Evolutionary conservation across 2,888 invertebrate species (phyloP).

Genomic region (Conomelus anceps): DNA sequence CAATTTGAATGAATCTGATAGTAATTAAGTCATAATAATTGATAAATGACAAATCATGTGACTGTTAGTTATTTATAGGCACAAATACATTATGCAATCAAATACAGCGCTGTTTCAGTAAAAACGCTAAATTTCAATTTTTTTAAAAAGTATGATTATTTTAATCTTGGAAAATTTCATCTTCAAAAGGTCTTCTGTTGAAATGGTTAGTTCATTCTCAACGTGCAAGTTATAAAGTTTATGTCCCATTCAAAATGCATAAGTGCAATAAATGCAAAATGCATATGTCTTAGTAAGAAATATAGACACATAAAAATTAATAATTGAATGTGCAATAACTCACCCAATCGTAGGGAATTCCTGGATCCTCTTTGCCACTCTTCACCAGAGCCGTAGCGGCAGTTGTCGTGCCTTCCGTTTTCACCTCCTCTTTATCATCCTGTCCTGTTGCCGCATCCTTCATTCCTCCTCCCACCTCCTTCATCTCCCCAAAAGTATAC

Average conservation of each 20-base stretch:
- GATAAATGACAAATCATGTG: too few relatives aligned
- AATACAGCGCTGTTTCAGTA: too few relatives aligned
- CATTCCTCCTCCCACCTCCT: not conserved
- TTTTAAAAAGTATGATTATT: too few relatives aligned
- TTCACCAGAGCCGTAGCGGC: slow-evolving; percentile 32
- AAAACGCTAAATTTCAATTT: too few relatives aligned
- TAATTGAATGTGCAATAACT: slow-evolving; percentile 31
- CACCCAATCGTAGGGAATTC: slow-evolving; percentile 82
- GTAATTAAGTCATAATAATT: too few relatives aligned
- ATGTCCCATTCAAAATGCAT: not conserved
- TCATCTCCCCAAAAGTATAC: not conserved
- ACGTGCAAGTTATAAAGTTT: too few relatives aligned
- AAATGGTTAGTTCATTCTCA: too few relatives aligned
- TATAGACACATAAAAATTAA: not conserved
- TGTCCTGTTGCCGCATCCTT: slow-evolving; percentile 13
- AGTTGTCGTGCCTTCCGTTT: slow-evolving; percentile 42
- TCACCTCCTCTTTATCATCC: slow-evolving; percentile 41
- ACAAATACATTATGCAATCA: too few relatives aligned
- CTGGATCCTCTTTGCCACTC: slow-evolving; percentile 61
- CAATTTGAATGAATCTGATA: too few relatives aligned
- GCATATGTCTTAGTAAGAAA: not conserved
- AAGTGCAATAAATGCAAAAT: not conserved
- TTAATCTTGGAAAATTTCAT: too few relatives aligned
- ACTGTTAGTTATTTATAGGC: too few relatives aligned
- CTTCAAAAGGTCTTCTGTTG: too few relatives aligned